Conservation (phyloP, 1,140 invertebrate genomes). For the Aphelenchoides besseyi region DNA sequence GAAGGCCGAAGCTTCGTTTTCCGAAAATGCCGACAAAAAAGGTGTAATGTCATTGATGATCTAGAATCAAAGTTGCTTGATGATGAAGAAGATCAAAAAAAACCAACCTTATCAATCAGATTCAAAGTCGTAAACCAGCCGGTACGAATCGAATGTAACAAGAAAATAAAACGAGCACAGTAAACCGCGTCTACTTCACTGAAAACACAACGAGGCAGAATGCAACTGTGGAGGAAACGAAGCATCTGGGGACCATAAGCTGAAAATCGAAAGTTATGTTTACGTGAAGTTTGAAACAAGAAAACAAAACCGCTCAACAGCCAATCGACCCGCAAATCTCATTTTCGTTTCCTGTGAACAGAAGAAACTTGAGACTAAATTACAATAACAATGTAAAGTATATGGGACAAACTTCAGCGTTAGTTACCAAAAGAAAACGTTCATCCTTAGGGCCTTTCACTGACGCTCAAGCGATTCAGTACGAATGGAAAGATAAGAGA, state of each 20-base stretch:
- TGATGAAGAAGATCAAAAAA: neutral
- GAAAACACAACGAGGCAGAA: slow-evolving; percentile 92
- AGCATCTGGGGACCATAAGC: slow-evolving; percentile 70
- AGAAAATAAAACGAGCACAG: slow-evolving; percentile 93
- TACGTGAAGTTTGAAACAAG: neutral
- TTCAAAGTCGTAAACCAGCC: slow-evolving; percentile 94
- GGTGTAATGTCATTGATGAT: slow-evolving; percentile 97
- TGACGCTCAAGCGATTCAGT: no score
- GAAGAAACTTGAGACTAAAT: neutral
- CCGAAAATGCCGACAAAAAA: slow-evolving; percentile 90
- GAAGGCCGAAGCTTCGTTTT: slow-evolving; percentile 94
- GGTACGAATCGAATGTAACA: slow-evolving; percentile 88
- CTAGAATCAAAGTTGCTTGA: slow-evolving; percentile 66
- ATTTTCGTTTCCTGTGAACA: neutral
- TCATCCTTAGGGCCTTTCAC: no score
- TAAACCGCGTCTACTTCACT: slow-evolving; percentile 90
- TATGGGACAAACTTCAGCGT: no score
- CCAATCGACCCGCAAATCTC: neutral
- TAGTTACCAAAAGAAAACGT: no score
- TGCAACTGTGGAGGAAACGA: slow-evolving; percentile 87
- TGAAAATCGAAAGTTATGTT: slow-evolving; percentile 18
- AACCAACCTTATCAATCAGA: slow-evolving; percentile 86
- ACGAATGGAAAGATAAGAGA: neutral
- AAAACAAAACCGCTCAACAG: neutral
- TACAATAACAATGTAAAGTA: no score